Percentiles rank a stretch among this genome's conserved stretches.
phyloP scores from a whole-genome alignment of 2,888 invertebrate genomes.

The Volucella bombylans region DNA sequence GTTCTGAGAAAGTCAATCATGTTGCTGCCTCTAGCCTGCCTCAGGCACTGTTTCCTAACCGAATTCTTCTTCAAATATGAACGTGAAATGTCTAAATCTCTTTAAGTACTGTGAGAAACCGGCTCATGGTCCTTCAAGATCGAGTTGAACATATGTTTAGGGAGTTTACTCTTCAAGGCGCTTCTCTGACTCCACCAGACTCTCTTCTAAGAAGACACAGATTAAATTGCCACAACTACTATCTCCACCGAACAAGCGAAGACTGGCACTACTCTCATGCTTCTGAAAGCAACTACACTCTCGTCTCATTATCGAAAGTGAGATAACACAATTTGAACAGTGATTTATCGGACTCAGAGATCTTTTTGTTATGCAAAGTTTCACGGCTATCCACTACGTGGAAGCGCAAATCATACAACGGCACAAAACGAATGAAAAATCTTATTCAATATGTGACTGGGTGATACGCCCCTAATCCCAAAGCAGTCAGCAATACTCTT shows the following conservation, averaged over 20 bases:
- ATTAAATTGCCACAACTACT: not conserved
- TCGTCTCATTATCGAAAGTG: constrained; percentile 1
- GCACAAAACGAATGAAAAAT: not conserved
- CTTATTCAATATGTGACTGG: constrained; percentile 52
- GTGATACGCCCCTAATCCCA: constrained; percentile 62
- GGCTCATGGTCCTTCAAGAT: no score
- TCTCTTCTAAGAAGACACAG: no score
- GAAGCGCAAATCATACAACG: not conserved
- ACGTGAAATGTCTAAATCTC: no score
- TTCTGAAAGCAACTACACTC: not conserved
- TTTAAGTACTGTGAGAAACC: no score
- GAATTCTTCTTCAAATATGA: no score
- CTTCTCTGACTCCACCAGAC: no score
- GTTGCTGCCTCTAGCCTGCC: no score
- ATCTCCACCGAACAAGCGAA: not conserved
- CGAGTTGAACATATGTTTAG: no score
- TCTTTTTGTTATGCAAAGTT: not conserved
- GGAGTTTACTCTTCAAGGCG: no score
- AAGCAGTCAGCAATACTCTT: constrained; percentile 35
- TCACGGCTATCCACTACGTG: no score
- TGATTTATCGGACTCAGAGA: constrained; percentile 12
- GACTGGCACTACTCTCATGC: not conserved
- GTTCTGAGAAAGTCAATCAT: no score
- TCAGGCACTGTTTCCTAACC: no score
- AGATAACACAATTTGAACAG: constrained; percentile 11